A percentile compares a stretch with the other conserved stretches of the same genome.
These are phyloP conservation scores for Cyanocitta stelleri DNA, from an alignment of 2,113 vertebrate species.

Conservation along the genomic window DNA sequence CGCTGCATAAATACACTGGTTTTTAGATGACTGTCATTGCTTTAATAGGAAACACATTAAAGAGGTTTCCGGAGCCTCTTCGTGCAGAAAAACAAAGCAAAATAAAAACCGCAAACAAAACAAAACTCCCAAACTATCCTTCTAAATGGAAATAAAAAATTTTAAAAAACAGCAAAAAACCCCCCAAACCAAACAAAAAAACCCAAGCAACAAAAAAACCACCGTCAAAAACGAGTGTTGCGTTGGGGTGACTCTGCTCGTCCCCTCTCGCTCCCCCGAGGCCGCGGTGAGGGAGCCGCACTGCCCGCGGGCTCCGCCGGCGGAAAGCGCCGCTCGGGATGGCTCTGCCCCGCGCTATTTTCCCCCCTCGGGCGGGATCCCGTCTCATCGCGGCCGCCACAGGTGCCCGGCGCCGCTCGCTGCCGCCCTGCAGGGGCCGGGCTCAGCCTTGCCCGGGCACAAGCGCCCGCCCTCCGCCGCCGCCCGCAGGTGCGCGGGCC, in stretches of 20 bases:
- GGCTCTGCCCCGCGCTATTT: neutral
- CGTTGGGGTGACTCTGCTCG: neutral
- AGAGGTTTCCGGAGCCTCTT: neutral
- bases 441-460: neutral
- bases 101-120: neutral
- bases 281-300: neutral
- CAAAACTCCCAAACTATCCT: fast-evolving
- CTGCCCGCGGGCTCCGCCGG: neutral
- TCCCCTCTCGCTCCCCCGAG: neutral
- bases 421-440: neutral
- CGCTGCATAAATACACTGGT: fast-evolving
- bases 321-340: neutral
- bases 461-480: neutral
- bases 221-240: too few species aligned
- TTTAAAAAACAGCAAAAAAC: too few species aligned
- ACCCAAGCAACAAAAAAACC: too few species aligned
- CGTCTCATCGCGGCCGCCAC: neutral
- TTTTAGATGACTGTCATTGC: neutral
- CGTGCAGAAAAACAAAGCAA: neutral
- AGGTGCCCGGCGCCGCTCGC: neutral
- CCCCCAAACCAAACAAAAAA: too few species aligned
- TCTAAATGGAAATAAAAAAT: too few species aligned
- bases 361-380: neutral
- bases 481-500: neutral
- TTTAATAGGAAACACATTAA: neutral